Evolutionary conservation across 2,888 invertebrate genomes (phyloP), one percentile per base, ranked within the genome.

Genomic region (Oscheius onirici): DNA sequence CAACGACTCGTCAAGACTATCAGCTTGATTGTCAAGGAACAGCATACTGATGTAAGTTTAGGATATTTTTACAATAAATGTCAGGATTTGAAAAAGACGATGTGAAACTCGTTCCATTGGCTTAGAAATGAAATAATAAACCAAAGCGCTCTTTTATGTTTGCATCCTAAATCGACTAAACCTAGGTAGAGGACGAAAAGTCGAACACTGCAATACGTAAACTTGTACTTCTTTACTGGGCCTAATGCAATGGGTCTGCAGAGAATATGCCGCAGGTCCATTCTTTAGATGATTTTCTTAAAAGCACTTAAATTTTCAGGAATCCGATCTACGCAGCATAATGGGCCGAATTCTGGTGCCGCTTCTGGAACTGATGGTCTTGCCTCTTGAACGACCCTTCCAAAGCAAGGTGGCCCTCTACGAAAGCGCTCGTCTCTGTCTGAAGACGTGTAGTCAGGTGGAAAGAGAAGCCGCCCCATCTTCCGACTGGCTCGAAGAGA

Each of bases 331-430:
- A 15, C 77, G 79, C 13, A 15, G 26, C 1, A 69, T 76, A 44
- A 55, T 78, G 51, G 74, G 76, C 8, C 72, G 73, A n/a, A 41
- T 79, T 6, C 75, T 81, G 52, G 66, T 70, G 28, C 76, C 79
- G 10, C 67, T 81, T 40, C 52, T 81, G 43, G 81, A 81, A 58
- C 51, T 81, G 34, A 40, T 81, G 13, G 63, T 81, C 22, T 72
- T 74, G 43, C 79, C 81, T 2, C 61, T 69, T 5, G 77, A 79
- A 34, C 73, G 75, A 43, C 66, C 65, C 34, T 69, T 79, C n/a
- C 69, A 76, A 10, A 71, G 76, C 5, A 81, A 81, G 71, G 79
- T 81, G 2, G 70, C 69, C 11, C 67, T 78, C 13, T 79, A 78
- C 74, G 74, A 75, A 22, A 73, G 76, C 15, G 68, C 73, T 34